Base-by-base conservation (phyloP, 2,113 vertebrate genomes). In the Perca flavescens region DNA sequence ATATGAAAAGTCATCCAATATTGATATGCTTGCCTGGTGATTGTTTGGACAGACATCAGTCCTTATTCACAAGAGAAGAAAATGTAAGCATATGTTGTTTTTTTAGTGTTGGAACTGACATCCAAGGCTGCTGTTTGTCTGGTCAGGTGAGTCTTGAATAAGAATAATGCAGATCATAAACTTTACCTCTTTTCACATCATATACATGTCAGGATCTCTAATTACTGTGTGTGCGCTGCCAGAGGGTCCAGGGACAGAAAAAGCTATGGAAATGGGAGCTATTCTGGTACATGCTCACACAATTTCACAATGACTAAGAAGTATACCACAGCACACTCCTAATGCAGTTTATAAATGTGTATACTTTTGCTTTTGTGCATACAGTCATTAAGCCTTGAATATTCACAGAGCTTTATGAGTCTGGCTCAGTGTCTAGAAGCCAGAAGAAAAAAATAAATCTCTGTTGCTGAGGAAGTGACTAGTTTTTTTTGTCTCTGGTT, bases 401-500 rank as follows among this genome's bases (percentile, higher is more conserved):
- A 65, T 21, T 34, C 40, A 19, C 62, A 49, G 22, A 17, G 50
- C 36, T 57, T 69, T 52, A n/a, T 28, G 40, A 61, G 21, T 72
- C 16, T 74, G 76, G 34, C 19, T 28, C 36, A 34, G 36, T 52
- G 50, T 70, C 64, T 50, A 61, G 21, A 10, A 76, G 53, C 72
- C 11, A 43, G n/a, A 64, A 53, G 19, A 64, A 63, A 40, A 36
- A 19, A 64, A 63, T n/a, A 19, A 19, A 12, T 40, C 17, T 28
- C 12, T 2, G 6, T 57, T n/a, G 53, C 46, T 16, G 62, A 11
- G 36, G 10, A 71, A 60, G 34, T 75, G 58, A 79, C 69, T 52
- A 43, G 28, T 28, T 28, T 58, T 65, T 49, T 82, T 76, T n/a
- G 46, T 57, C 19, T 69, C 12, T 62, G 16, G 57, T 68, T 66